Evolutionary conservation across 2,797 vertebrate genomes (phyloP), one percentile per base, ranked within the genome.

Genomic region (Peromyscus eremicus): DNA sequence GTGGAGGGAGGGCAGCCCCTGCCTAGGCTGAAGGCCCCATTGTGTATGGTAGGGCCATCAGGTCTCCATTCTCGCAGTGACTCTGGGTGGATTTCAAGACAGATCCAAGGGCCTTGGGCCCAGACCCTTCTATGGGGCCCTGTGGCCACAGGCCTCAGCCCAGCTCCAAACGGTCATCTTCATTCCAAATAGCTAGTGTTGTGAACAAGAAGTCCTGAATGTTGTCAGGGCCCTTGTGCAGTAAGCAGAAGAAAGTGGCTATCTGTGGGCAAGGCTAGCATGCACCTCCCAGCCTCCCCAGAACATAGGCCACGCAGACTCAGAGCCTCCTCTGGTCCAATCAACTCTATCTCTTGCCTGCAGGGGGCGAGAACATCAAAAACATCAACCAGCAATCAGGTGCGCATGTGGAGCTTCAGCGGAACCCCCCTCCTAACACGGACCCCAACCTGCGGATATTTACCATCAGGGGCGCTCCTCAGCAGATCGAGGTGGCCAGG

Each of bases 301-400:
- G 57, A 34, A 1, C 55, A 62, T 5, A 37, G 40, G 29, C 21
- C 76, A 19, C 32, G 25, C 10, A 27, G 46, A 55, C 68, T 83
- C 52, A 16, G 6, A 5, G 11, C 34, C 14, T 25, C 46, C 14
- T n/a, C 34, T 46, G 12, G 11, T 64, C 88, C 32, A n/a, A 16
- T 75, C 29, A 92, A 2, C 76, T 12, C 62, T 3, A 85, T 96
- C 64, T 84, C 71, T 88, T 79, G 34, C 77, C 90, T 34, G 13
- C 98, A 99, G 99, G 99, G 96, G 99, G 99, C 9, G 99, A 99
- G 98, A 99, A 99, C 98, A 99, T 99, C 98, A 99, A 99, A 98
- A 99, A 99, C 99, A 99, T 99, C 98, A 99, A 99, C 97, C 99
- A 99, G 98, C 99, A 99, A 98, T 99, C 99, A 0, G 99, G 99